Conservation (phyloP, 1,140 invertebrate species). For the Apocrypta bakeri region DNA sequence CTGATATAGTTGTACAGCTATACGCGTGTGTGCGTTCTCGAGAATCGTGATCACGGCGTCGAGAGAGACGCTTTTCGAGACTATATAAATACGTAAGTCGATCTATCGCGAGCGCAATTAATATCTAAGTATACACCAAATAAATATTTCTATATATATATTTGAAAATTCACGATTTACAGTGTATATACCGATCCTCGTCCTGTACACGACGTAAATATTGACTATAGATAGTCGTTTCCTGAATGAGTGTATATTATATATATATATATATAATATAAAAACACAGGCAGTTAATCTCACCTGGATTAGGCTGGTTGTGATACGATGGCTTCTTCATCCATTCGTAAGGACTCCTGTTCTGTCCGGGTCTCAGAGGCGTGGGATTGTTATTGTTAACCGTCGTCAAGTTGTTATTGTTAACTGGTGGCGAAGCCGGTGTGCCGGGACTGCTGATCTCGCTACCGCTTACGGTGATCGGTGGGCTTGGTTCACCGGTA, state of each 20-base stretch:
- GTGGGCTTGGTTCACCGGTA: conserved; percentile 74
- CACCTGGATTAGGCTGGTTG: conserved; percentile 87
- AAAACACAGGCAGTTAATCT: conserved; percentile 59
- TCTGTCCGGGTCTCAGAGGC: conserved; percentile 77
- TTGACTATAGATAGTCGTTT: background rate
- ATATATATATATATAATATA: background rate
- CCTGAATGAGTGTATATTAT: background rate
- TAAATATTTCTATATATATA: no score
- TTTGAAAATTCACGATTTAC: no score
- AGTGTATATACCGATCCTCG: background rate
- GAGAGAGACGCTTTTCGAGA: no score
- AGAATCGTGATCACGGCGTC: no score
- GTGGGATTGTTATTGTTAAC: conserved; percentile 51
- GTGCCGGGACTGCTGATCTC: conserved; percentile 42
- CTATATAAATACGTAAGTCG: background rate
- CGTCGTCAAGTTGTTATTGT: conserved; percentile 53
- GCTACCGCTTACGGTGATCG: conserved; percentile 79
- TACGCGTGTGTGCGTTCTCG: no score
- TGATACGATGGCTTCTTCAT: conserved; percentile 92
- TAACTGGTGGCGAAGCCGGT: conserved; percentile 29
- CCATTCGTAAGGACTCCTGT: conserved; percentile 89
- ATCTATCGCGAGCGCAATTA: no score
- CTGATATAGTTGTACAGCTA: no score
- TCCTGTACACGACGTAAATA: background rate
- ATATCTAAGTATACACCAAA: no score